Conservation (phyloP, 2,888 invertebrate genomes). For the Melinopterus prodromus region DNA sequence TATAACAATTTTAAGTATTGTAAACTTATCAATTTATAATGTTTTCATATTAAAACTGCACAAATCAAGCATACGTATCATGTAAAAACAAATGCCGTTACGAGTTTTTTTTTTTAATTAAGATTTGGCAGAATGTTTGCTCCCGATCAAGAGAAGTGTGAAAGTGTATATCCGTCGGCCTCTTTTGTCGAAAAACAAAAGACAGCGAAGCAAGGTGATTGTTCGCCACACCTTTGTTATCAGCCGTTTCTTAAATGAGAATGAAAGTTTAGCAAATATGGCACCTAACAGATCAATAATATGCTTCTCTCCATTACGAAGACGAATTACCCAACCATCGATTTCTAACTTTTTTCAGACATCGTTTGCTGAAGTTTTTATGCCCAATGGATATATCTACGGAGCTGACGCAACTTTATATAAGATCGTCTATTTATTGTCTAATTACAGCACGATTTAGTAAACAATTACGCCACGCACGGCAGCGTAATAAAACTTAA, state of each 20-base stretch:
- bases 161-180: constrained; percentile 4
- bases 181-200: constrained; percentile 4
- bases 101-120: neutral
- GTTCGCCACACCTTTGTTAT: neutral
- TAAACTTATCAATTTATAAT: too few relatives aligned
- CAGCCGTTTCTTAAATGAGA: neutral
- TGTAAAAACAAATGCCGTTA: neutral
- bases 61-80: too few relatives aligned
- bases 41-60: too few relatives aligned
- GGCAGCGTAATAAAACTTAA: neutral
- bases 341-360: neutral
- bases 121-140: neutral
- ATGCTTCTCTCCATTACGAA: neutral
- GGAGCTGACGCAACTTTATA: neutral
- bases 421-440: neutral
- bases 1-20: too few relatives aligned
- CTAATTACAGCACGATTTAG: neutral
- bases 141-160: neutral
- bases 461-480: neutral
- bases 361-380: neutral
- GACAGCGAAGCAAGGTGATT: neutral
- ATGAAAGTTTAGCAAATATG: constrained; percentile 4
- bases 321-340: neutral
- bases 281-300: neutral
- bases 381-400: neutral